Evolutionary conservation across 2,113 vertebrate species (phyloP), one percentile per base, ranked within the genome.

Genomic region (Polypterus bichir): DNA sequence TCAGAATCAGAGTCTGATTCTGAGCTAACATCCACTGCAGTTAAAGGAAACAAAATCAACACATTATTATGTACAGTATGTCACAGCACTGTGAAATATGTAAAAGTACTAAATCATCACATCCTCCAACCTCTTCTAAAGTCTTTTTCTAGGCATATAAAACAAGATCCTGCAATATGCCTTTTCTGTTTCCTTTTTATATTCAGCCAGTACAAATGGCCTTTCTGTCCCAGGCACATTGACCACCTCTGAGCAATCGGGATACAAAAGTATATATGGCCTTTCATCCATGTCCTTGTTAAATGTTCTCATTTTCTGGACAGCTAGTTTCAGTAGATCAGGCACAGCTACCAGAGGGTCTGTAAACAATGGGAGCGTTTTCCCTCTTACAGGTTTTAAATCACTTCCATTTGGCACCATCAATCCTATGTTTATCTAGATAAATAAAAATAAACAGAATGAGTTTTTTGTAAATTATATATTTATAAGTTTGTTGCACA

Each of bases 361-460:
- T 54, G 59, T 56, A 66, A 66, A 64, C 64, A 70, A 55, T 46
- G 56, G 68, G 7, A 70, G 58, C 49, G 51, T 67, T 71, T 69
- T 64, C 49, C 61, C 66, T 63, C 62, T 61, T 55, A 63, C 53
- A 54, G 64, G 69, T 65, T 68, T 70, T 62, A 70, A 59, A 68
- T 64, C 66, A 62, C n/a, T 45, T 68, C 70, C 58, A 48, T 60
- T 9, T 63, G 54, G 63, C 27, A 6, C 59, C 66, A 68, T 68
- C 64, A 71, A 59, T 65, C 66, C 69, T 51, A 63, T 52, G 8
- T 71, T 68, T 68, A 71, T 68, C 63, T 68, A 64, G 61, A 9
- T 68, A 60, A 57, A 68, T 63, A 62, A 55, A 59, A 62, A 45
- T 60, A 44, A 44, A 63, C 57, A 69, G 10, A 60, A 27, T 27